Conservation (phyloP, 2,113 vertebrate species). For the Oostethus manadensis region DNA sequence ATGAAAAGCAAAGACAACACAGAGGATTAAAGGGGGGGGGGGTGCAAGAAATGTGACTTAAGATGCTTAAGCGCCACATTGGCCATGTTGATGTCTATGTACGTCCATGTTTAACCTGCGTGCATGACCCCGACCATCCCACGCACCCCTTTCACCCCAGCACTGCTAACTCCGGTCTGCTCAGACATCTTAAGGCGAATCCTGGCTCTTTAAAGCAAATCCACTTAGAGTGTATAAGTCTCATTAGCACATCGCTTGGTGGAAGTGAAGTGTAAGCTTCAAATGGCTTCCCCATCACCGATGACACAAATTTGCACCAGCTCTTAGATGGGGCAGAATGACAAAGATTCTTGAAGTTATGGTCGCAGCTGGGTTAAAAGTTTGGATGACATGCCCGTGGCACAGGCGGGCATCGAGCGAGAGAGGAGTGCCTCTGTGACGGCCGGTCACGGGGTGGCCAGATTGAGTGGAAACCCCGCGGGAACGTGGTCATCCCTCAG, state of each 20-base stretch:
- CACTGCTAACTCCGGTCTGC: constrained; percentile 59
- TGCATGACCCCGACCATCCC: constrained; percentile 44
- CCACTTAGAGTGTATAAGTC: constrained; percentile 73
- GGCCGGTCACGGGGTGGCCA: constrained; percentile 33
- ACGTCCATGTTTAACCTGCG: background rate
- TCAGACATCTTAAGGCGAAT: constrained; percentile 72
- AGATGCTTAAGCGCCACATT: background rate
- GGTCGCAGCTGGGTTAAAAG: constrained; percentile 20
- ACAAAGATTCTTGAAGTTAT: constrained; percentile 6
- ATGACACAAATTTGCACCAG: too few species aligned
- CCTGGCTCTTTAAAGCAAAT: constrained; percentile 64
- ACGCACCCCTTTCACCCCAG: constrained; percentile 14
- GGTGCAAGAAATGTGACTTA: constrained; percentile 8
- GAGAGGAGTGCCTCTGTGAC: constrained; percentile 27
- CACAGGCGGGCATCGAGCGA: constrained; percentile 17
- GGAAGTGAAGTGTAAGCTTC: constrained; percentile 11
- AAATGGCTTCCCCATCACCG: constrained; percentile 11
- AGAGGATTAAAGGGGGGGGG: constrained; percentile 12
- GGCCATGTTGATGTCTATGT: background rate
- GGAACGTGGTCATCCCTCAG: constrained; percentile 55
- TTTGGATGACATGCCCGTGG: constrained; percentile 19
- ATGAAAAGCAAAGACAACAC: constrained; percentile 1
- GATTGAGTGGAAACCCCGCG: constrained; percentile 58
- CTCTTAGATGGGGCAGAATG: too few species aligned
- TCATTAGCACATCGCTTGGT: constrained; percentile 59